These are phyloP conservation scores for Australoheros scitulus DNA, from an alignment of 2,113 vertebrate species.

Conservation along the genomic window DNA sequence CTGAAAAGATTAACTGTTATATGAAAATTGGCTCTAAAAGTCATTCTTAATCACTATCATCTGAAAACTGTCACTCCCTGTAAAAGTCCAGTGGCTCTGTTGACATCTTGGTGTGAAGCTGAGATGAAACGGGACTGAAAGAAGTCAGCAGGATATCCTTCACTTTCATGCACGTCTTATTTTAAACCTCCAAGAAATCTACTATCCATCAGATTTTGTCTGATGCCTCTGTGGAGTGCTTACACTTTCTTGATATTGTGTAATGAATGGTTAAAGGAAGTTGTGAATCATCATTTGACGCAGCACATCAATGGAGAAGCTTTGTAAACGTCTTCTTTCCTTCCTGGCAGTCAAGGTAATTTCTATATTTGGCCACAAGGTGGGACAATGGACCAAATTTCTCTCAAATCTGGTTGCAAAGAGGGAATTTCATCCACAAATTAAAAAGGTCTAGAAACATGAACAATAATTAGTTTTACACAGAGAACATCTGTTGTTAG, in stretches of 20 bases:
- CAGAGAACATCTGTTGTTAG: background rate
- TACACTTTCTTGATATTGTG: background rate
- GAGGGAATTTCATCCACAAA: background rate
- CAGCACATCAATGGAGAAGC: background rate
- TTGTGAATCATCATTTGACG: background rate
- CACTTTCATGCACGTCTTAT: conserved; percentile 21
- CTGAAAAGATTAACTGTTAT: conserved; percentile 52
- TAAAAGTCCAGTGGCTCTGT: conserved; percentile 36
- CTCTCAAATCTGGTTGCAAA: background rate
- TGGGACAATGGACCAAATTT: conserved; percentile 60
- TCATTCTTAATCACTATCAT: conserved; percentile 65
- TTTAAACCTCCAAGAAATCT: conserved; percentile 24
- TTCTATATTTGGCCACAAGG: conserved; percentile 69
- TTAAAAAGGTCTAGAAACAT: background rate
- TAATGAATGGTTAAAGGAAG: background rate
- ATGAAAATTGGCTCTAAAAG: conserved; percentile 50
- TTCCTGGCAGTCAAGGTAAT: background rate
- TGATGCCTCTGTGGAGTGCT: background rate
- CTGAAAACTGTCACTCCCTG: conserved; percentile 2
- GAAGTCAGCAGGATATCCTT: conserved; percentile 22
- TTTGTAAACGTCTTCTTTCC: background rate
- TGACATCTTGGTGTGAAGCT: conserved; percentile 23
- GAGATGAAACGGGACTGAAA: conserved; percentile 20
- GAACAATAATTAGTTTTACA: background rate
- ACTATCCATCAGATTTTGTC: background rate